These are phyloP conservation scores for Drosophila pectinifera DNA, from an alignment of 1,140 invertebrate genomes.

Conservation along the genomic window DNA sequence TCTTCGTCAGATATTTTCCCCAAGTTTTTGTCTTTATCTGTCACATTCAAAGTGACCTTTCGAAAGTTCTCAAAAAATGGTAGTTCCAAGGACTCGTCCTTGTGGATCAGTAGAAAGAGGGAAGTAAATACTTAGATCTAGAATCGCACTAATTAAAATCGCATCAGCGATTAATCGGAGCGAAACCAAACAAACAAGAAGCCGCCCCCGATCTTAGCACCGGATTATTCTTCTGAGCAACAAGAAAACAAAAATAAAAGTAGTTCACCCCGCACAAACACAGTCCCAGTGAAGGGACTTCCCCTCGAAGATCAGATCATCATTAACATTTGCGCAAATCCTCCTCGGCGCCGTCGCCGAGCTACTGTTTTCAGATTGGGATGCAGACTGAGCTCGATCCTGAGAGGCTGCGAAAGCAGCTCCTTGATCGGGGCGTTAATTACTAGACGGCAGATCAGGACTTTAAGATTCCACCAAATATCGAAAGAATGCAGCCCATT, in stretches of 20 bases:
- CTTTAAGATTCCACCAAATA: slow-evolving; percentile 63
- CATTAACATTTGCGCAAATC: slow-evolving; percentile 77
- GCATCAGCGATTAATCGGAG: slow-evolving; percentile 47
- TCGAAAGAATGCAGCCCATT: slow-evolving; percentile 49
- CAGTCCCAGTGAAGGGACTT: slow-evolving; percentile 7
- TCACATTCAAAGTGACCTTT: too few relatives aligned
- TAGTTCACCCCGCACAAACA: slow-evolving; percentile 16
- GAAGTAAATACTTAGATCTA: background rate
- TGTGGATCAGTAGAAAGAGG: background rate
- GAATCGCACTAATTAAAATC: slow-evolving; percentile 49
- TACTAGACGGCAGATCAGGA: slow-evolving; percentile 63
- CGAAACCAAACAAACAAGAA: slow-evolving; percentile 64
- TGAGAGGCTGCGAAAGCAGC: slow-evolving; percentile 36
- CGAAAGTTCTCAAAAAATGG: too few relatives aligned
- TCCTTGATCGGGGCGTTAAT: slow-evolving; percentile 71
- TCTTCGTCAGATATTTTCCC: too few relatives aligned
- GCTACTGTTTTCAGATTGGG: slow-evolving; percentile 35
- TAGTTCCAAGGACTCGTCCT: background rate
- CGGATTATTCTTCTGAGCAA: slow-evolving; percentile 27
- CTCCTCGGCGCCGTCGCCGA: slow-evolving; percentile 54
- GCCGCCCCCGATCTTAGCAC: slow-evolving; percentile 70
- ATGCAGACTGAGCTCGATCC: background rate
- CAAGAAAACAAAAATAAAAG: slow-evolving; percentile 21
- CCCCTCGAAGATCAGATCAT: slow-evolving; percentile 54
- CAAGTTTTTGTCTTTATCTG: too few relatives aligned